Evolutionary conservation across 2,113 vertebrate species (phyloP).

Genomic region (Pardalotus punctatus): DNA sequence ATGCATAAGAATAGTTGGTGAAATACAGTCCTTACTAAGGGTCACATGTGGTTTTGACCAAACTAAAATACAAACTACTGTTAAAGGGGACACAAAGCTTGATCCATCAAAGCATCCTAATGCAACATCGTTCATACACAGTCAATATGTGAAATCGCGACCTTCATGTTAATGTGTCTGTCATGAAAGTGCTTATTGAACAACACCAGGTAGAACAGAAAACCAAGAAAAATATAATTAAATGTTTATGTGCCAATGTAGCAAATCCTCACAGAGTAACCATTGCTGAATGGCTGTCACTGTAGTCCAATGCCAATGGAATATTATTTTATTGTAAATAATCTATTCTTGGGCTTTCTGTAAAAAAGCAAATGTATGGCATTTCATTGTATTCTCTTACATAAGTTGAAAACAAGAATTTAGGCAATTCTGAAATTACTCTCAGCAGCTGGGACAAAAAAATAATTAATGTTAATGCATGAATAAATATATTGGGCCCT

Average conservation of each 20-base stretch:
- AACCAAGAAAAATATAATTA: neutral
- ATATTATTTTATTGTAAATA: neutral
- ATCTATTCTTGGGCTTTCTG: neutral
- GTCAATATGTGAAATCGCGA: neutral
- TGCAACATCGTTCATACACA: neutral
- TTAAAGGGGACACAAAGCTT: neutral
- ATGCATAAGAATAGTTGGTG: neutral
- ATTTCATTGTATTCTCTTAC: neutral
- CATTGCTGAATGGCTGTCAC: neutral
- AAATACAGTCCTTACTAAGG: neutral
- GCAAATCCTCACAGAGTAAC: neutral
- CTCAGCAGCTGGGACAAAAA: neutral
- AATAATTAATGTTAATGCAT: neutral
- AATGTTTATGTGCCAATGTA: neutral
- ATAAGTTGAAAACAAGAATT: neutral
- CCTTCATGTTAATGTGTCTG: neutral
- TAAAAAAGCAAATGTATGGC: neutral
- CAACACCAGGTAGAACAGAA: neutral
- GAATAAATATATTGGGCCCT: neutral
- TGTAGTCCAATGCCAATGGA: neutral
- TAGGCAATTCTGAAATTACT: neutral
- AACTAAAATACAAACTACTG: neutral
- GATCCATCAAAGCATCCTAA: neutral
- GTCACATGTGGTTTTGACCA: neutral
- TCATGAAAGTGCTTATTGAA: neutral